Percentiles rank a stretch among this genome's conserved stretches.
Conservation (phyloP, 2,888 invertebrate genomes). For the Mantis religiosa region DNA sequence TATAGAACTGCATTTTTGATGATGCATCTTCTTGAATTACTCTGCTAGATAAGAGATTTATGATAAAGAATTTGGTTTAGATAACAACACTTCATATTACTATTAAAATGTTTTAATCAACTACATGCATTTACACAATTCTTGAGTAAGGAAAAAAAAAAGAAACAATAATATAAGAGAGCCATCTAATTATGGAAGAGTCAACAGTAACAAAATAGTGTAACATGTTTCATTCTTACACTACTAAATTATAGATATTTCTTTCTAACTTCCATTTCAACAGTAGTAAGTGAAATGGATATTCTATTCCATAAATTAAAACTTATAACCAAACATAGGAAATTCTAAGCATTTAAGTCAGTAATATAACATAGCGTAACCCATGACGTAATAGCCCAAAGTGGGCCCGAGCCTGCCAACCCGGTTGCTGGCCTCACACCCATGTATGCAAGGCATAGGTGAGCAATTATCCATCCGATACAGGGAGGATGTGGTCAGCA, state of each 20-base stretch:
- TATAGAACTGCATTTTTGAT: no score
- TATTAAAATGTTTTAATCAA: neutral
- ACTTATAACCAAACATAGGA: neutral
- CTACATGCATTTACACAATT: neutral
- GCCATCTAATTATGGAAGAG: neutral
- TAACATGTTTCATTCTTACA: neutral
- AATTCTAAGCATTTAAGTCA: no score
- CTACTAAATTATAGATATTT: neutral
- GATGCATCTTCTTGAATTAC: neutral
- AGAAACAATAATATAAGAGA: neutral
- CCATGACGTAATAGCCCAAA: no score
- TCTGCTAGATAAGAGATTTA: neutral
- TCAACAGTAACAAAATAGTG: neutral
- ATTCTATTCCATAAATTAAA: neutral
- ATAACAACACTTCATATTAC: neutral
- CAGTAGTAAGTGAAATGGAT: neutral
- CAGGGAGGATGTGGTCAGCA: no score
- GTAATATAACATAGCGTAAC: no score
- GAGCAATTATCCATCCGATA: no score
- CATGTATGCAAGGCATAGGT: no score
- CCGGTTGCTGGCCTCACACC: no score
- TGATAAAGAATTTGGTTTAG: neutral
- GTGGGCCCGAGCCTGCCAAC: no score
- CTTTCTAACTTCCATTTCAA: neutral
- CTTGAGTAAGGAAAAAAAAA: neutral